These are phyloP conservation scores for Stenoptilia bipunctidactyla DNA, from an alignment of 2,888 invertebrate genomes.

Conservation along the genomic window DNA sequence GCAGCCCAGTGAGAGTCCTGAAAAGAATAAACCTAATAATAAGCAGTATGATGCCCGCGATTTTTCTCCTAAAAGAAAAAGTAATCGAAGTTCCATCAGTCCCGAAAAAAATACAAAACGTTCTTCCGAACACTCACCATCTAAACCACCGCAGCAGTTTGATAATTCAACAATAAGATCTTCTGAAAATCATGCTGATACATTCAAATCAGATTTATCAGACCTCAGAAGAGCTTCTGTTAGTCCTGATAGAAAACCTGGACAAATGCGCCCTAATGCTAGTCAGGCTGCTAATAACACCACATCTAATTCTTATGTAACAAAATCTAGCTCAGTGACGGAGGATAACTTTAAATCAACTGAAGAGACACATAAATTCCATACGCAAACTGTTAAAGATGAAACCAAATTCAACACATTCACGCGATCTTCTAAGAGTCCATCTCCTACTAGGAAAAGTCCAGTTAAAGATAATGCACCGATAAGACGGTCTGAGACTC, in stretches of 20 bases:
- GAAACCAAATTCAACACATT: constrained; percentile 7
- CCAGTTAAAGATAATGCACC: constrained; percentile 21
- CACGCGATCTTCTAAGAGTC: constrained; percentile 12
- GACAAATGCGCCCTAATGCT: constrained; percentile 38
- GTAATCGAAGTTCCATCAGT: background rate
- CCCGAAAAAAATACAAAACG: background rate
- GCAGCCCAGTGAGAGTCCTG: constrained; percentile 24
- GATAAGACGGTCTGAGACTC: constrained; percentile 5
- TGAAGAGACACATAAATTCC: constrained; percentile 55
- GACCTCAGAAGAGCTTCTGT: background rate
- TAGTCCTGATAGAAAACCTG: constrained; percentile 31
- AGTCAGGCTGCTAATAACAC: constrained; percentile 14
- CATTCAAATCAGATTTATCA: background rate
- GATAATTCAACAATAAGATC: background rate
- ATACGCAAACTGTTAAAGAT: constrained; percentile 24
- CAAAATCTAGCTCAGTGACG: constrained; percentile 15
- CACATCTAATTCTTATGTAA: constrained; percentile 17
- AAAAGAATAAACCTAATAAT: constrained; percentile 16
- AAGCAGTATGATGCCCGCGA: background rate
- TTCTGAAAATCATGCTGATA: background rate
- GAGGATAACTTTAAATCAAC: constrained; percentile 49
- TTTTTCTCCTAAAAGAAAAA: background rate
- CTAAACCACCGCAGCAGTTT: background rate
- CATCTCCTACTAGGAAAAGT: constrained; percentile 23
- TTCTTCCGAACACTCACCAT: background rate